A percentile compares a stretch with the other conserved stretches of the same genome.
Evolutionary conservation across 2,113 vertebrate genomes (phyloP).

Genomic region (Ochotona curzoniae): DNA sequence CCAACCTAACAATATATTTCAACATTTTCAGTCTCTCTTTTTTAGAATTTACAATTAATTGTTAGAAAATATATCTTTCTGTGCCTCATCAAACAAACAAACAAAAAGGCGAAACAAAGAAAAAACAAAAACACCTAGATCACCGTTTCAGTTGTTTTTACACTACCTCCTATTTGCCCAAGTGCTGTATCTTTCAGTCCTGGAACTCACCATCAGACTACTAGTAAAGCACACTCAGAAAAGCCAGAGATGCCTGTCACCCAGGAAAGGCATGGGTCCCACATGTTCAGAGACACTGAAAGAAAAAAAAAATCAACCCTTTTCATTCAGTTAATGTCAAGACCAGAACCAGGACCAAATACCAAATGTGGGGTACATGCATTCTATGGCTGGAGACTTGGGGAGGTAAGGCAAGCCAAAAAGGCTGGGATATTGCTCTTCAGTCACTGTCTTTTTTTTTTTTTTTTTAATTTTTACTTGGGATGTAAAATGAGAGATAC

Average conservation of each 20-base stretch:
- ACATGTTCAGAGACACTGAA: slow-evolving; percentile 40
- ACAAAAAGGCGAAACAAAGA: not conserved
- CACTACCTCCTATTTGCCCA: slow-evolving; percentile 14
- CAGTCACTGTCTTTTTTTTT: slow-evolving; percentile 26
- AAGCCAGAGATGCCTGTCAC: slow-evolving; percentile 30
- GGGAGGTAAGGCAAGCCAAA: not conserved
- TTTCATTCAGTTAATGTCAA: slow-evolving; percentile 64
- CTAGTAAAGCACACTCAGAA: slow-evolving; percentile 53
- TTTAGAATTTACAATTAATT: slow-evolving; percentile 38
- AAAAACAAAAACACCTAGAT: not conserved
- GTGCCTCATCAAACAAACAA: not conserved
- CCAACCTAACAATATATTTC: slow-evolving; percentile 43
- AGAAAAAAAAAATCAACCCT: slow-evolving; percentile 54
- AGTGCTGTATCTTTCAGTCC: slow-evolving; percentile 55
- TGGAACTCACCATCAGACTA: slow-evolving; percentile 63
- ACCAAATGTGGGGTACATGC: not conserved
- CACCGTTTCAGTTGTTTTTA: slow-evolving; percentile 41
- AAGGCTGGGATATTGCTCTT: slow-evolving; percentile 38
- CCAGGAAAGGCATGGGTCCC: not conserved
- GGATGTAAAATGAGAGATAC: slow-evolving; percentile 72
- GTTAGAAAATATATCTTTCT: slow-evolving; percentile 42
- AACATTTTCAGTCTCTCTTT: slow-evolving; percentile 30
- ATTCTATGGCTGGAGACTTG: slow-evolving; percentile 71
- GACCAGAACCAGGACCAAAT: slow-evolving; percentile 62
- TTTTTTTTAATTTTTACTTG: slow-evolving; percentile 76